Evolutionary conservation across 2,113 vertebrate genomes (phyloP).

Genomic region (Oryzias melastigma): DNA sequence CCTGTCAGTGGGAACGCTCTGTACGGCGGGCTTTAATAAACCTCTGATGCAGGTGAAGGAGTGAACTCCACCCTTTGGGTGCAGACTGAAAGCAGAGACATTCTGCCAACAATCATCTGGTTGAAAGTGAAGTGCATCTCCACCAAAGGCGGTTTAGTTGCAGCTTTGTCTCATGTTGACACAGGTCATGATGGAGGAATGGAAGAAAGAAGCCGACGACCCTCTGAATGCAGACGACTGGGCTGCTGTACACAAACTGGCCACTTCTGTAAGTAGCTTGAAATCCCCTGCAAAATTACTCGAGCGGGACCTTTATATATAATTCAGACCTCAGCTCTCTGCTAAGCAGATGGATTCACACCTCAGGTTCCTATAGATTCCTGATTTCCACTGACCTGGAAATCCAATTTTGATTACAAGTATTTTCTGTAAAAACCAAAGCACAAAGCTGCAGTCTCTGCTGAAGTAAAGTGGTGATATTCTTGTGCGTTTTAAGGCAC

Average conservation of each 20-base stretch:
- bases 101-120: too few species aligned
- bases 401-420: background rate
- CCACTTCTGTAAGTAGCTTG: constrained; percentile 66
- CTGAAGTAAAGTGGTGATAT: background rate
- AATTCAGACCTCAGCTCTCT: constrained; percentile 46
- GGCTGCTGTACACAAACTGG: constrained; percentile 73
- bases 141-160: background rate
- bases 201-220: constrained; percentile 72
- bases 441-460: too few species aligned
- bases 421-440: background rate
- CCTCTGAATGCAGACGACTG: constrained; percentile 70
- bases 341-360: constrained; percentile 23
- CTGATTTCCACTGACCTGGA: background rate
- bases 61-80: too few species aligned
- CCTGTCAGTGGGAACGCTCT: too few species aligned
- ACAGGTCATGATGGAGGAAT: constrained; percentile 57
- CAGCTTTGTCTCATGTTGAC: constrained; percentile 16
- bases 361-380: constrained; percentile 7
- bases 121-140: too few species aligned
- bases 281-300: constrained; percentile 14
- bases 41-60: too few species aligned
- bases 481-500: background rate
- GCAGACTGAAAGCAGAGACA: too few species aligned
- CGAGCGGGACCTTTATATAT: constrained; percentile 47
- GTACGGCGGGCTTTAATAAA: too few species aligned